Conservation (phyloP, 2,113 vertebrate genomes). For the Hirundichthys speculiger region DNA sequence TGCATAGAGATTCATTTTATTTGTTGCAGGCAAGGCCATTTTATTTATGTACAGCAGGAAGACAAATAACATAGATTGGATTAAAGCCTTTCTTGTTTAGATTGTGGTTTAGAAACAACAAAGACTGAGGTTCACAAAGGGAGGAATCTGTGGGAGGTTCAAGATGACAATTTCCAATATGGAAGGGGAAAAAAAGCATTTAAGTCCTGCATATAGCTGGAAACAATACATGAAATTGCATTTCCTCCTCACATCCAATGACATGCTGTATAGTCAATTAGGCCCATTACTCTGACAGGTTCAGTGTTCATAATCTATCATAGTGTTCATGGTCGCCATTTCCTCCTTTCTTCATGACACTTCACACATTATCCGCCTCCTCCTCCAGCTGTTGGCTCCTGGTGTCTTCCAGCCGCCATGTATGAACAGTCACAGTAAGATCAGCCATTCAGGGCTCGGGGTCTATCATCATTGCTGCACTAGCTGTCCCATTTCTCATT, state of each 20-base stretch:
- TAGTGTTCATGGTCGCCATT: constrained; percentile 1
- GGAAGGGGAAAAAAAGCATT: background rate
- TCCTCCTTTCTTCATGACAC: constrained; percentile 1
- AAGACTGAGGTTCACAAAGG: background rate
- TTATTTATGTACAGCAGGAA: no score
- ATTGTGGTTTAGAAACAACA: background rate
- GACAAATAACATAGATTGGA: no score
- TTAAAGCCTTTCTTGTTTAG: background rate
- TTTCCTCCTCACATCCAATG: constrained; percentile 9
- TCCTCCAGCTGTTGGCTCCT: background rate
- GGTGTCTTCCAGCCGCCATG: constrained; percentile 26
- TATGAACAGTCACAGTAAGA: constrained; percentile 13
- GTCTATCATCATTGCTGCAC: background rate
- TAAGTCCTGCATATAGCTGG: constrained; percentile 3
- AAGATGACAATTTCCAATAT: constrained; percentile 2
- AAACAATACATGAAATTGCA: constrained; percentile 20
- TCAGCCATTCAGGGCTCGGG: constrained; percentile 12
- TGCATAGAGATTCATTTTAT: no score
- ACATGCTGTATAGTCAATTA: background rate
- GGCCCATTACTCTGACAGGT: constrained; percentile 6
- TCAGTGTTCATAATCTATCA: constrained; percentile 18
- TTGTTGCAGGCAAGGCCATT: no score
- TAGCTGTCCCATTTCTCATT: constrained; percentile 19
- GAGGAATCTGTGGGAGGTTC: constrained; percentile 2
- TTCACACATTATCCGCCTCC: constrained; percentile 13